These are phyloP conservation scores for Cephus sareptanus DNA, from an alignment of 2,888 invertebrate species.

Conservation along the genomic window DNA sequence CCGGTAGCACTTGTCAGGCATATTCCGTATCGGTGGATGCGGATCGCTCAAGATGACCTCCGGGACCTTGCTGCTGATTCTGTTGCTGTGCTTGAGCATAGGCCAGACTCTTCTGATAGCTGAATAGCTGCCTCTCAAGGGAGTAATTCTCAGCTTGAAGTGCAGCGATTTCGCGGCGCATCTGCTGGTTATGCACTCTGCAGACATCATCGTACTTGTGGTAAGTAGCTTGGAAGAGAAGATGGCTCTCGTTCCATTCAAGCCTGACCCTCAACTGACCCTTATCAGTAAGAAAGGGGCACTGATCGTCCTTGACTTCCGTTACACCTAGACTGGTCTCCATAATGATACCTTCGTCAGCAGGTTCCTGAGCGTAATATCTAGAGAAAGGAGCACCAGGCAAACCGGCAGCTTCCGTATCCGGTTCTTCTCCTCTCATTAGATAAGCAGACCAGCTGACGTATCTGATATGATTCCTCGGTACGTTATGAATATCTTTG, in stretches of 20 bases:
- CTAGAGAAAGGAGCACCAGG: slow-evolving; percentile 81
- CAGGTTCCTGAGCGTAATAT: slow-evolving; percentile 83
- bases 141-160: slow-evolving; percentile 87
- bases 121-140: slow-evolving; percentile 83
- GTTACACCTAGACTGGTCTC: slow-evolving; percentile 81
- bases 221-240: slow-evolving; percentile 84
- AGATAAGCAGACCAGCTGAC: slow-evolving; percentile 81
- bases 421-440: slow-evolving; percentile 72
- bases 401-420: slow-evolving; percentile 74
- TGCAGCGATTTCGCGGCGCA: slow-evolving; percentile 83
- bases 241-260: slow-evolving; percentile 85
- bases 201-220: slow-evolving; percentile 86
- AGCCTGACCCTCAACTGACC: slow-evolving; percentile 81
- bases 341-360: slow-evolving; percentile 85
- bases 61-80: slow-evolving; percentile 44
- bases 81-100: slow-evolving; percentile 73
- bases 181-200: slow-evolving; percentile 83
- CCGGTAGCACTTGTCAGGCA: slow-evolving; percentile 70
- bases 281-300: slow-evolving; percentile 78
- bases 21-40: slow-evolving; percentile 78
- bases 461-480: slow-evolving; percentile 79
- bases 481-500: slow-evolving; percentile 82
- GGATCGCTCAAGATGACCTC: slow-evolving; percentile 57
- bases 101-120: slow-evolving; percentile 84
- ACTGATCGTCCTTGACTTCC: slow-evolving; percentile 77